Percentiles rank a stretch among this genome's conserved stretches.
These are phyloP conservation scores for Dromas ardeola DNA, from an alignment of 2,113 vertebrate genomes.

Conservation along the genomic window DNA sequence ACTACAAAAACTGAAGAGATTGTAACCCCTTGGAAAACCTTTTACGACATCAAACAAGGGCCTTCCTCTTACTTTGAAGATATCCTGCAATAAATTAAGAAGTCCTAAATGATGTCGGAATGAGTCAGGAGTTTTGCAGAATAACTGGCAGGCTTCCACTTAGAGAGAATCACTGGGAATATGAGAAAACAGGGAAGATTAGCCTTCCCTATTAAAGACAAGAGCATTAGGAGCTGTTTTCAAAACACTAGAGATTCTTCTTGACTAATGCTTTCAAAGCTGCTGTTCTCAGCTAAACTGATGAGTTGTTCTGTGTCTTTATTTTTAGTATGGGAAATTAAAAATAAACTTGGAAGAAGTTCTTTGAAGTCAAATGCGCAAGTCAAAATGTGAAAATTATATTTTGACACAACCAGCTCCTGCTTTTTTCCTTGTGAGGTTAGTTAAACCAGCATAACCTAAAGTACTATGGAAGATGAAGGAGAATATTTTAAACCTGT, in stretches of 20 bases:
- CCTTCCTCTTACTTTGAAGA: conserved; percentile 39
- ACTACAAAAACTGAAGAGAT: not conserved
- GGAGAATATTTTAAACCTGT: not conserved
- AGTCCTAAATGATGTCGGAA: not conserved
- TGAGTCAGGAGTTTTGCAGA: conserved; percentile 60
- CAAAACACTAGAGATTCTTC: conserved; percentile 13
- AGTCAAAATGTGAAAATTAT: not conserved
- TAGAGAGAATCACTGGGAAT: not conserved
- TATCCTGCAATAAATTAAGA: conserved; percentile 32
- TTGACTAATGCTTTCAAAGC: conserved; percentile 29
- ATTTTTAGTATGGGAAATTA: conserved; percentile 13
- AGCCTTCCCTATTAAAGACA: conserved; percentile 29
- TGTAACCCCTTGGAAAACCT: conserved; percentile 11
- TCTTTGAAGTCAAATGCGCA: conserved; percentile 20
- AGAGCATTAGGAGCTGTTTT: conserved; percentile 33
- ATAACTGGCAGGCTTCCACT: conserved; percentile 37
- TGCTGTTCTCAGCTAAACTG: conserved; percentile 48
- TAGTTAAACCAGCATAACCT: not conserved
- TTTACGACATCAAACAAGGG: conserved; percentile 7
- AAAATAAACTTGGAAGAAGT: conserved; percentile 17
- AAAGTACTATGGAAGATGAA: not conserved
- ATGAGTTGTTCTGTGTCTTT: not conserved
- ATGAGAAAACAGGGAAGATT: conserved; percentile 21
- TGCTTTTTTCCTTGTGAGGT: not conserved
- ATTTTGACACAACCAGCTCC: not conserved